Evolutionary conservation across 2,797 vertebrate genomes (phyloP), one percentile per base, ranked within the genome.

Genomic region (Protonibea diacanthus): DNA sequence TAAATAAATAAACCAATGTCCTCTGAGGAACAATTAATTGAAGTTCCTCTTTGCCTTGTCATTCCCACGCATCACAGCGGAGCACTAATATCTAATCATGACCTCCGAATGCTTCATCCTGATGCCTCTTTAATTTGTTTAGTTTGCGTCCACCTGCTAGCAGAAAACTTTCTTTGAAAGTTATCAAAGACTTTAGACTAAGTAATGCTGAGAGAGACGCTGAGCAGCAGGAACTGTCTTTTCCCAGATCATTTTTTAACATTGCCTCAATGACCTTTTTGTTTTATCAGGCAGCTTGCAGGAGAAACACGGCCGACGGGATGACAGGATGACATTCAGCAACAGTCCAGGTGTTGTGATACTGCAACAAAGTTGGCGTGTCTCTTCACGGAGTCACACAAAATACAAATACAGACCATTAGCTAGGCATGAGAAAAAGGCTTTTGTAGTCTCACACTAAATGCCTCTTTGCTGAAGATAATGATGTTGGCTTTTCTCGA

Each of bases 251-350:
- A 13, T 68, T 72, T 78, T 74, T 75, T 66, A 29, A 66, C 55
- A 45, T 78, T 29, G 45, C 77, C 65, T 81, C 63, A 38, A 6
- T 78, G 80, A 83, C 85, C 78, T 89, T 87, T 78, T 42, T 83
- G 64, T 81, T 78, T 76, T 15, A 71, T 82, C 77, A 72, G 56
- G 55, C 44, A 5, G 65, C 68, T 44, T 17, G 42, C 45, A 70
- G 72, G 63, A 66, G 3, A 21, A 78, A 73, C 55, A 8, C 1
- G 12, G 44, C 61, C 58, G 67, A 74, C 64, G 33, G 58, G 59
- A 82, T 88, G 86, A 74, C 75, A 83, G 58, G 59, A 82, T 88
- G 86, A 74, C 75, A 84, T 87, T 85, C 81, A 84, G 7, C 81
- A 75, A 23, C 56, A 27, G 66, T 69, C 40, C 63, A 72, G 45